These are phyloP conservation scores for Andrena minutula DNA, from an alignment of 2,888 invertebrate species.

Conservation along the genomic window DNA sequence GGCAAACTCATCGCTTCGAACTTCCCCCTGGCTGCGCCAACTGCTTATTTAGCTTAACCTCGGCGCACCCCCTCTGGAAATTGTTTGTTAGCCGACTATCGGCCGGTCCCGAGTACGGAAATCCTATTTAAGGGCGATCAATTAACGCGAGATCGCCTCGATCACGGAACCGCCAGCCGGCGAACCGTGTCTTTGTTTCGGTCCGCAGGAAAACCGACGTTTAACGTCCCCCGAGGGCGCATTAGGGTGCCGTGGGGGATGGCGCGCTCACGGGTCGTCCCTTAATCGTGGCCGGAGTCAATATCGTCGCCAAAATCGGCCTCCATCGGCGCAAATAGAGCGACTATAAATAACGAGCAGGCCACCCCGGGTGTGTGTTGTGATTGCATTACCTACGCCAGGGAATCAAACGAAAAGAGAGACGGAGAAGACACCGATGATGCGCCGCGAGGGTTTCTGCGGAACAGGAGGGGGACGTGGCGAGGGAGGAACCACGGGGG, in stretches of 20 bases:
- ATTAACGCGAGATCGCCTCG: slow-evolving; percentile 30
- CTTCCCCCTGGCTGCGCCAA: slow-evolving; percentile 15
- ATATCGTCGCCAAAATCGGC: slow-evolving; percentile 71
- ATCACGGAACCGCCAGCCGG: slow-evolving; percentile 12
- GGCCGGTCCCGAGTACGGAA: background rate
- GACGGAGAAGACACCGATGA: slow-evolving; percentile 35
- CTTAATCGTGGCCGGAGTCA: slow-evolving; percentile 73
- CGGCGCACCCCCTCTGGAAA: background rate
- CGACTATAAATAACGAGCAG: slow-evolving; percentile 83
- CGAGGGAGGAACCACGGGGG: slow-evolving; percentile 64
- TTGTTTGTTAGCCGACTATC: slow-evolving; percentile 1
- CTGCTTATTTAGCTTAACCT: slow-evolving; percentile 18
- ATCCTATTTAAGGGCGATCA: slow-evolving; percentile 20
- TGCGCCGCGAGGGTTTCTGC: slow-evolving; percentile 47
- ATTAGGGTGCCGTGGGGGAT: slow-evolving; percentile 63
- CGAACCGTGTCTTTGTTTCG: slow-evolving; percentile 50
- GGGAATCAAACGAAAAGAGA: slow-evolving; percentile 61
- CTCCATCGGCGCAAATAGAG: slow-evolving; percentile 77
- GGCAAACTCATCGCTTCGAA: slow-evolving; percentile 4
- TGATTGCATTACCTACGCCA: slow-evolving; percentile 83
- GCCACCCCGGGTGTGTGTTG: slow-evolving; percentile 82
- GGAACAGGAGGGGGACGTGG: slow-evolving; percentile 16
- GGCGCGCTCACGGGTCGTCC: slow-evolving; percentile 53
- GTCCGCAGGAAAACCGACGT: slow-evolving; percentile 41
- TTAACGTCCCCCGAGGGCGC: slow-evolving; percentile 64